Evolutionary conservation across 2,113 vertebrate species (phyloP).

Genomic region (Ornithorhynchus anatinus): DNA sequence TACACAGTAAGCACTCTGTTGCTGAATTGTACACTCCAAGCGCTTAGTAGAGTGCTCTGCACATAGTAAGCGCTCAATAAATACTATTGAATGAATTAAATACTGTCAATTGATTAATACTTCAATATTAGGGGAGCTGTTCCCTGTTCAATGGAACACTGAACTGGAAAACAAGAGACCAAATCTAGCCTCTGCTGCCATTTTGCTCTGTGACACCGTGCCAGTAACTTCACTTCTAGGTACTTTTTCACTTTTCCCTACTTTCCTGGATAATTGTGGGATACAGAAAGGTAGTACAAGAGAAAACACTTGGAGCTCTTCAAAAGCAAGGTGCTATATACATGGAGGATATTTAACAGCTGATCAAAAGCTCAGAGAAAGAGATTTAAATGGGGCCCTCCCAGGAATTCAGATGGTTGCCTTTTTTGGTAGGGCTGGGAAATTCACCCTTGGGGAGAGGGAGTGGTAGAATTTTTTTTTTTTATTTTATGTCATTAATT

Average conservation of each 20-base stretch:
- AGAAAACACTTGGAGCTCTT: neutral
- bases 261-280: neutral
- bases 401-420: neutral
- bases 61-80: no score
- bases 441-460: neutral
- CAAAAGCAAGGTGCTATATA: neutral
- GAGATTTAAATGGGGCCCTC: neutral
- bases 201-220: no score
- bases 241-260: no score
- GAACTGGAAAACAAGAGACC: no score
- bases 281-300: neutral
- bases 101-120: no score
- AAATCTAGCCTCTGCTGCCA: no score
- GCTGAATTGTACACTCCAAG: no score
- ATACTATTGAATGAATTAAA: no score
- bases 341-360: neutral
- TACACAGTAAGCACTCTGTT: no score
- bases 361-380: constrained; percentile 7
- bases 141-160: no score
- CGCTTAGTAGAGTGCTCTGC: no score
- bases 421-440: neutral
- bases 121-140: no score
- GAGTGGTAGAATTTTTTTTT: neutral
- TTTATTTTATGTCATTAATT: neutral
- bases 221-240: neutral